A percentile compares a stretch with the other conserved stretches of the same genome.
These are phyloP conservation scores for Agrochola macilenta DNA, from an alignment of 2,888 invertebrate genomes.

Conservation along the genomic window DNA sequence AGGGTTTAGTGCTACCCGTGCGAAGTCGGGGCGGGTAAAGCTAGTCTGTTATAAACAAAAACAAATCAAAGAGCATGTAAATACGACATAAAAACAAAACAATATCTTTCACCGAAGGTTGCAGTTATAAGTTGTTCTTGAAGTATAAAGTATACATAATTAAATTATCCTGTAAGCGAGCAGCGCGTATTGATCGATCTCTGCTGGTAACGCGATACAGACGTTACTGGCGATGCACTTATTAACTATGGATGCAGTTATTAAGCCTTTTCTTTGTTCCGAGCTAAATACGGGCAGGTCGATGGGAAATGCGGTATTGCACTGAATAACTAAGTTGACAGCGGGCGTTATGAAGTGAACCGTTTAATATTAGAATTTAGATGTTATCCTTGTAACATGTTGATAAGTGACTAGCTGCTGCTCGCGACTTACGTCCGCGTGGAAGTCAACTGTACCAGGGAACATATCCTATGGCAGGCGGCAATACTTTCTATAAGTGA, in stretches of 20 bases:
- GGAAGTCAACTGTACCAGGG: not conserved
- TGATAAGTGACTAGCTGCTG: not conserved
- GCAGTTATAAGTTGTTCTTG: slow-evolving; percentile 33
- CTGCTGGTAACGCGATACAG: slow-evolving; percentile 10
- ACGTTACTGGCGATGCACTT: slow-evolving; percentile 37
- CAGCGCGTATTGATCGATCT: slow-evolving; percentile 35
- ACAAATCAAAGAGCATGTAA: slow-evolving; percentile 15
- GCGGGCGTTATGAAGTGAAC: not conserved
- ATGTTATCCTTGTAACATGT: not conserved
- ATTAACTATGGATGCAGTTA: slow-evolving; percentile 40
- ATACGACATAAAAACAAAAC: slow-evolving; percentile 23
- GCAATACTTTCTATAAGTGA: not conserved
- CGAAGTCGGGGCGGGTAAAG: no score
- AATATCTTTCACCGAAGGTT: slow-evolving; percentile 27
- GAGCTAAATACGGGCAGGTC: slow-evolving; percentile 21
- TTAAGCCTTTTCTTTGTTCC: slow-evolving; percentile 30
- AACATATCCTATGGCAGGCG: not conserved
- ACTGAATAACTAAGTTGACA: not conserved
- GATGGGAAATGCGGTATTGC: slow-evolving; percentile 13
- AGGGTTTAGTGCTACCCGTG: no score
- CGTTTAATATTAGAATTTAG: not conserved
- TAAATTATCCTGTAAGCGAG: slow-evolving; percentile 39
- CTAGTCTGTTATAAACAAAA: not conserved
- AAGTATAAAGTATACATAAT: slow-evolving; percentile 44
- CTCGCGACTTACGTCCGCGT: not conserved